Percentiles rank a stretch among this genome's conserved stretches.
Evolutionary conservation across 2,113 vertebrate species (phyloP).

Genomic region (Chrysochloris asiatica): DNA sequence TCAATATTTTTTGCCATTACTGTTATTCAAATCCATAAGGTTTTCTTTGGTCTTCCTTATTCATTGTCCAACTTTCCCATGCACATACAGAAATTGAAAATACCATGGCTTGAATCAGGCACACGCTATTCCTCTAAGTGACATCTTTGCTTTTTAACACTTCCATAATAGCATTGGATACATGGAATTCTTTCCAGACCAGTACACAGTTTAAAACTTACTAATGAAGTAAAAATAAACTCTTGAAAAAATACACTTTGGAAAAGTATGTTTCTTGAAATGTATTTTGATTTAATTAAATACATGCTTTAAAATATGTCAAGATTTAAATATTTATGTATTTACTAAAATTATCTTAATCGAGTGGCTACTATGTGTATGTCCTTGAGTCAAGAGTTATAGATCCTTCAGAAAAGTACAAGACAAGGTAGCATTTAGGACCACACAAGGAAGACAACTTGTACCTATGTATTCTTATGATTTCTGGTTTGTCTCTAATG

Average conservation of each 20-base stretch:
- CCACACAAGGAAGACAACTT: neutral
- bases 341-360: neutral
- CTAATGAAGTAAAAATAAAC: conserved; percentile 33
- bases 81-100: no score
- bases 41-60: no score
- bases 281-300: conserved; percentile 10
- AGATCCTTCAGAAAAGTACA: neutral
- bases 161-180: neutral
- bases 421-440: neutral
- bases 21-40: no score
- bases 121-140: no score
- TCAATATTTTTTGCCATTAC: no score
- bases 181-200: neutral
- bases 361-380: neutral
- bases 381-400: neutral
- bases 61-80: no score
- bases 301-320: neutral
- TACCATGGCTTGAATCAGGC: no score
- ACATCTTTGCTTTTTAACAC: no score
- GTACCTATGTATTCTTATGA: neutral
- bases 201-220: neutral
- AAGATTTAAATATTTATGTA: neutral
- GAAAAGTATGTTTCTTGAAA: conserved; percentile 13
- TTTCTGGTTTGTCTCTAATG: neutral
- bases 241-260: neutral